Base-by-base conservation (phyloP, 2,888 invertebrate species). In the Laspeyria flexula region DNA sequence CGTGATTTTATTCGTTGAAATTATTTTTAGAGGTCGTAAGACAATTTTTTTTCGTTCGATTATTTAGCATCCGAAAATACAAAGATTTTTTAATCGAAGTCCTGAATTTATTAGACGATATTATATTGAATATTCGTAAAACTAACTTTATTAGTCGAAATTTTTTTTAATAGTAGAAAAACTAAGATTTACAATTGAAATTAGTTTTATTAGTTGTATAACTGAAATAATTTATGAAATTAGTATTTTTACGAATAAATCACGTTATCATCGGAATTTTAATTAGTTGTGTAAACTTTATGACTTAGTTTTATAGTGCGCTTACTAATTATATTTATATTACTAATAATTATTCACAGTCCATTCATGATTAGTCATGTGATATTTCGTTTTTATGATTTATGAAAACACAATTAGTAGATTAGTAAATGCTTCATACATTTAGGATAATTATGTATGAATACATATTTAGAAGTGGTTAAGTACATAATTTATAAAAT, bases 261-360 rank as follows among this genome's bases (percentile, higher is more conserved):
- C n/a, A n/a, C n/a, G n/a, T n/a, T n/a, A n/a, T n/a, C n/a, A n/a
- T n/a, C n/a, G n/a, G 0, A n/a, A 5, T 37, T 18, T 3, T 6
- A 13, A 5, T 13, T 44, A 9, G 9, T 38, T 13, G 11, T 45
- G n/a, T 39, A 49, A 42, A n/a, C n/a, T 44, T 37, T 56, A 59
- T 69, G 61, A 69, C 70, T 67, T 65, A 69, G 65, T 55, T 59
- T 5, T 57, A 58, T n/a, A n/a, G 61, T 55, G 54, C 56, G 43
- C 55, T 43, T 52, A 54, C 50, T 23, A 55, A 34, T 47, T 47
- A 41, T 13, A 37, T 37, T 39, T 55, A 46, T 50, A 57, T 59
- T 45, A n/a, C n/a, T n/a, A 71, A 55, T 60, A 56, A 21, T 55
- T 59, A 65, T 61, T 67, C 69, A 71, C 60, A 60, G 64, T 71